These are phyloP conservation scores for Drosophila kikkawai DNA, from an alignment of 1,140 invertebrate species.

Conservation along the genomic window DNA sequence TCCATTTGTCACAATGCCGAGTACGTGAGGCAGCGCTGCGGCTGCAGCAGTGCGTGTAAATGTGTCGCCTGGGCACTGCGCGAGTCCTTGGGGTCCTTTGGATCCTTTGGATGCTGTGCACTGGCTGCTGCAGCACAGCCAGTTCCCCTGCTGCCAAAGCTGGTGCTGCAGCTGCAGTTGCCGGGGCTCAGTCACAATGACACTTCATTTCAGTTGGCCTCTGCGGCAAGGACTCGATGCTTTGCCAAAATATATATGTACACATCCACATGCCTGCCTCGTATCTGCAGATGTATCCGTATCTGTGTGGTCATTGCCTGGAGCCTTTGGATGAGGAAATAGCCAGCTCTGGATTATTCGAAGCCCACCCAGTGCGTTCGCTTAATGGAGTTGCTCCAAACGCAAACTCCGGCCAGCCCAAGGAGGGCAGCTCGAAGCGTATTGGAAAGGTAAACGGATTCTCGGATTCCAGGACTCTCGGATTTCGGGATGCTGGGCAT, in stretches of 20 bases:
- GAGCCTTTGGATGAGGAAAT: conserved; percentile 50
- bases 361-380: conserved; percentile 46
- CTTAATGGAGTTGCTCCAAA: conserved; percentile 40
- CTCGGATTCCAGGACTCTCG: conserved; percentile 7
- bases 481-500: conserved; percentile 1
- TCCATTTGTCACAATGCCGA: conserved; percentile 82
- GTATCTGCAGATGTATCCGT: conserved; percentile 25
- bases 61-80: conserved; percentile 67
- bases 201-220: conserved; percentile 81
- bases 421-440: conserved; percentile 31
- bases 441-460: conserved; percentile 34
- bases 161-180: conserved; percentile 63
- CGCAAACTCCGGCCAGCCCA: background rate
- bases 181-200: conserved; percentile 77
- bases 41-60: conserved; percentile 70
- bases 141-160: conserved; percentile 42
- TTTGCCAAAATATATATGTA: conserved; percentile 64
- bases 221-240: conserved; percentile 58
- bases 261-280: conserved; percentile 27
- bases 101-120: conserved; percentile 14
- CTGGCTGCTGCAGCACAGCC: conserved; percentile 18
- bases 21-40: conserved; percentile 69
- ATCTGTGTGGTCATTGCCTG: conserved; percentile 48
- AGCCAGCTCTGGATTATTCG: conserved; percentile 49
- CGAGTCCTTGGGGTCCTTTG: conserved; percentile 54